phyloP scores from a whole-genome alignment of 2,888 invertebrate genomes.

The Iselma pallidipennis region DNA sequence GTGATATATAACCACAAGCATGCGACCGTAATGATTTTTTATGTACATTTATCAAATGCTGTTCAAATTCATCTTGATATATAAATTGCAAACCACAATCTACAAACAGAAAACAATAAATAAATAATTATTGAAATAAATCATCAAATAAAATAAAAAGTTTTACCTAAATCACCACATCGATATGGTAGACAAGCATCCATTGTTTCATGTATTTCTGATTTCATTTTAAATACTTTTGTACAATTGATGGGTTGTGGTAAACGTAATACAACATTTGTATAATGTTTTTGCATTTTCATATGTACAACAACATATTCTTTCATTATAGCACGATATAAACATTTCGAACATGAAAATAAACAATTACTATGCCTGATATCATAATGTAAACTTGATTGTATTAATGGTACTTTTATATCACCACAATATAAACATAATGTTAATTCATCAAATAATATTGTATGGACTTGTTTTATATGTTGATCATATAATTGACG shows the following conservation, averaged over 20 bases:
- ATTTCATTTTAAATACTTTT: constrained; percentile 24
- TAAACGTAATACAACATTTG: background rate
- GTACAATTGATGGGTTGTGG: background rate
- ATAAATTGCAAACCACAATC: constrained; percentile 38
- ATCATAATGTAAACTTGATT: constrained; percentile 60
- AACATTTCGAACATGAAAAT: constrained; percentile 68
- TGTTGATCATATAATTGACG: constrained; percentile 53
- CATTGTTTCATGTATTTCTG: constrained; percentile 24
- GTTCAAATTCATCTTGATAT: constrained; percentile 36
- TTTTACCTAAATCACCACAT: constrained; percentile 39
- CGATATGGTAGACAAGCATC: constrained; percentile 40
- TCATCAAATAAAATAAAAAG: background rate
- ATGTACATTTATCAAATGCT: constrained; percentile 46
- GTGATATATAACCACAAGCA: constrained; percentile 34
- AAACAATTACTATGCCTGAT: constrained; percentile 64
- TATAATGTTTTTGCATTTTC: constrained; percentile 46
- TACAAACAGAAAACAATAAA: constrained; percentile 20
- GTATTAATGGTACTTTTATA: constrained; percentile 55
- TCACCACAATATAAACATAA: constrained; percentile 57
- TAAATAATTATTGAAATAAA: background rate
- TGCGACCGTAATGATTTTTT: constrained; percentile 40
- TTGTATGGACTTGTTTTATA: constrained; percentile 39
- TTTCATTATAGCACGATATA: constrained; percentile 66
- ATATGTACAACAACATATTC: constrained; percentile 67
- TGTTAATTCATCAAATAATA: constrained; percentile 44